phyloP scores from a whole-genome alignment of 2,113 vertebrate genomes.

The Verasper variegatus region DNA sequence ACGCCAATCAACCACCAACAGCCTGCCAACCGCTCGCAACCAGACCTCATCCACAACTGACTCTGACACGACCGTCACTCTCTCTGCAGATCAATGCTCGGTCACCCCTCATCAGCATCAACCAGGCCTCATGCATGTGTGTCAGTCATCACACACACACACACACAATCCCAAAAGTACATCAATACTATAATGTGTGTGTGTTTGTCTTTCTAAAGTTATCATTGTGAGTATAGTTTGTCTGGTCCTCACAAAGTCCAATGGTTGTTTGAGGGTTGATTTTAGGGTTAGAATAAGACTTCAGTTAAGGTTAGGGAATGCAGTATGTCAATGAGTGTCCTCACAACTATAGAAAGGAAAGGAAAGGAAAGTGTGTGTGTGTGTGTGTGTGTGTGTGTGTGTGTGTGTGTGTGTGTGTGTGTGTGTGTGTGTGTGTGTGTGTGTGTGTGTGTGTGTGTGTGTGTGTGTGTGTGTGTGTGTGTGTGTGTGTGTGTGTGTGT shows the following conservation, averaged over 20 bases:
- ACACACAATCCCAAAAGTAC: too few species aligned
- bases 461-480: constrained; percentile 10
- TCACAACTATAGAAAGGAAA: background rate
- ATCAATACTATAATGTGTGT: too few species aligned
- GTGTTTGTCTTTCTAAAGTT: too few species aligned
- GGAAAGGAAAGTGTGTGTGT: background rate
- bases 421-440: constrained; percentile 4
- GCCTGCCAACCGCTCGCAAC: background rate
- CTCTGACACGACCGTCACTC: background rate
- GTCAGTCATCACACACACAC: background rate
- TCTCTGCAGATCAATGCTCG: constrained; percentile 42
- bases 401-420: constrained; percentile 15
- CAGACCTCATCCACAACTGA: constrained; percentile 34
- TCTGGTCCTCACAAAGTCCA: too few species aligned
- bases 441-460: background rate
- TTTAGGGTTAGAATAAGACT: too few species aligned
- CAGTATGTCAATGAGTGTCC: too few species aligned
- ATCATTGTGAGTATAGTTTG: too few species aligned
- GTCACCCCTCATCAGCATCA: constrained; percentile 66
- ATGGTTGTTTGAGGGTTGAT: too few species aligned
- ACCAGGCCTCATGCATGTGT: constrained; percentile 19
- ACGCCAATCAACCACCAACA: background rate
- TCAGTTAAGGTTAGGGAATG: too few species aligned
- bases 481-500: background rate
- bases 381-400: background rate